Percentiles rank a stretch among this genome's conserved stretches.
phyloP scores from a whole-genome alignment of 1,140 invertebrate species.

The Lepidurus apus region DNA sequence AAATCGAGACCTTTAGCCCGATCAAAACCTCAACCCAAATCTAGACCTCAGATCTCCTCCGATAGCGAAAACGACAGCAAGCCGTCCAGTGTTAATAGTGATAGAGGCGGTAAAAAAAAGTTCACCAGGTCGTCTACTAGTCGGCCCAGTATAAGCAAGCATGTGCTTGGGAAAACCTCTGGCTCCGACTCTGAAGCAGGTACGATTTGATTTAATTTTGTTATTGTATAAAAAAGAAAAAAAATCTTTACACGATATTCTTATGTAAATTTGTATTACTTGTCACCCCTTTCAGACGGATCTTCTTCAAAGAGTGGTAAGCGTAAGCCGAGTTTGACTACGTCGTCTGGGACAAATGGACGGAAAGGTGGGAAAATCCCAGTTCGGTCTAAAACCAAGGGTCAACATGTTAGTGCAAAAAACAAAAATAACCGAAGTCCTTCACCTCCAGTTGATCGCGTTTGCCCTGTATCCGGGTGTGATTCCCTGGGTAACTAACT shows the following conservation, averaged over 20 bases:
- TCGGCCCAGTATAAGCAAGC: conserved; percentile 31
- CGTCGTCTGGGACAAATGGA: conserved; percentile 27
- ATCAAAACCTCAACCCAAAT: conserved; percentile 27
- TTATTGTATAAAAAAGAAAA: too few relatives aligned
- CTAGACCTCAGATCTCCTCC: conserved; percentile 27
- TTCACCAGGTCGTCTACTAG: conserved; percentile 31
- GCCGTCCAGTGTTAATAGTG: conserved; percentile 9
- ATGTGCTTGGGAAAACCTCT: conserved; percentile 29
- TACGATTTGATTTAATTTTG: background rate
- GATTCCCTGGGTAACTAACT: conserved; percentile 67
- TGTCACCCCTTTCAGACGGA: background rate
- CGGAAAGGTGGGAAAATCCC: conserved; percentile 21
- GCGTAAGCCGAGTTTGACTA: conserved; percentile 28
- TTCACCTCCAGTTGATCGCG: conserved; percentile 50
- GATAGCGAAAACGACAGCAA: conserved; percentile 32
- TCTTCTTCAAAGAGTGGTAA: conserved; percentile 28
- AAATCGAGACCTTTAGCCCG: conserved; percentile 7
- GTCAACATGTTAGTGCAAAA: conserved; percentile 26
- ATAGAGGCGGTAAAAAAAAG: conserved; percentile 30
- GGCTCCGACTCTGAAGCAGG: conserved; percentile 32
- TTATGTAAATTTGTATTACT: too few relatives aligned
- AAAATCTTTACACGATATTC: background rate
- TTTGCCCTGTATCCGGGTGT: conserved; percentile 81
- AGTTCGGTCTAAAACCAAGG: background rate
- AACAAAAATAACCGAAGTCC: conserved; percentile 37